Conservation (phyloP, 2,888 invertebrate genomes). For the Leucophenga maculata region DNA sequence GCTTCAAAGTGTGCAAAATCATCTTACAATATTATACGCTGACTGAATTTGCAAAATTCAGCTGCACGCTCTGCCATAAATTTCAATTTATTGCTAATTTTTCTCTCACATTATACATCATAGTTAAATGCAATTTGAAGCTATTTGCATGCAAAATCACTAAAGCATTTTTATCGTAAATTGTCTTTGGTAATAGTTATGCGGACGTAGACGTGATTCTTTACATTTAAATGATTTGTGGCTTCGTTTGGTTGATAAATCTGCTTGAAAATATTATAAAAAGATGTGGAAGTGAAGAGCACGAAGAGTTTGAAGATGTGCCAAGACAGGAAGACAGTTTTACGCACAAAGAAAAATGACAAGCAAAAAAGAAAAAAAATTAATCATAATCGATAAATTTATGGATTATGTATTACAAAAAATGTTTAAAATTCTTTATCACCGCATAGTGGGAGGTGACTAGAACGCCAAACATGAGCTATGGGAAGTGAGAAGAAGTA, state of each 20-base stretch:
- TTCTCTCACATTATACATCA: background rate
- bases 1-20: background rate
- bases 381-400: no score
- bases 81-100: constrained; percentile 30
- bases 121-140: constrained; percentile 6
- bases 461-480: no score
- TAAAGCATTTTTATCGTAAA: constrained; percentile 29
- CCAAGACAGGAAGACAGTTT: no score
- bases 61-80: constrained; percentile 35
- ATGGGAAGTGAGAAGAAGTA: no score
- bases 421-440: no score
- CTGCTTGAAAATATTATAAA: no score
- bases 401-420: no score
- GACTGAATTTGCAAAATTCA: constrained; percentile 31
- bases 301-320: no score
- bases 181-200: background rate
- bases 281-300: no score
- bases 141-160: constrained; percentile 16
- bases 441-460: no score
- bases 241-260: no score
- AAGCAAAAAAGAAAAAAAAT: no score
- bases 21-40: constrained; percentile 12
- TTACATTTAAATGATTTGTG: background rate
- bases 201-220: background rate
- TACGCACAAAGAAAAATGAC: background rate